A percentile compares a stretch with the other conserved stretches of the same genome.
These are phyloP conservation scores for Holcopasites calliopsidis DNA, from an alignment of 1,140 invertebrate species.

Conservation along the genomic window DNA sequence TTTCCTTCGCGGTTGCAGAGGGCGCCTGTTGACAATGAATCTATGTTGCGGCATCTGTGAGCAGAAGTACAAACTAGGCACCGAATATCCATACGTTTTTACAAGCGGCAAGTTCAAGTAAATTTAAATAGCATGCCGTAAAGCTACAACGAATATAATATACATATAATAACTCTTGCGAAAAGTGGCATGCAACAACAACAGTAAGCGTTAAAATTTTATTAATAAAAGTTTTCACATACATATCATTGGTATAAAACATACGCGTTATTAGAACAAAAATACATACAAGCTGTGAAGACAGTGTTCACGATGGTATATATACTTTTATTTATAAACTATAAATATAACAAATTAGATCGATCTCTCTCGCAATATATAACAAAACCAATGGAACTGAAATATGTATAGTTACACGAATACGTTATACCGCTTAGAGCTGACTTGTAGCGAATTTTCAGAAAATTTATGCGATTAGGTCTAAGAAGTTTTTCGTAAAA, in stretches of 20 bases:
- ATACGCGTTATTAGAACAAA: conserved; percentile 68
- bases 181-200: background rate
- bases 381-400: conserved; percentile 53
- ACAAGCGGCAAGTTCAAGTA: background rate
- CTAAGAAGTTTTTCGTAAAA: background rate
- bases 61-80: background rate
- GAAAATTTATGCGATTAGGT: conserved; percentile 45
- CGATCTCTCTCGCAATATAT: conserved; percentile 46
- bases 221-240: conserved; percentile 67
- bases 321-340: conserved; percentile 56
- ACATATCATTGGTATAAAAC: conserved; percentile 72
- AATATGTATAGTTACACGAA: conserved; percentile 45
- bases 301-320: conserved; percentile 50
- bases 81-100: background rate
- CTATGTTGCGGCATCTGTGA: conserved; percentile 7
- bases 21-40: background rate
- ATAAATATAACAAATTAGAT: conserved; percentile 64
- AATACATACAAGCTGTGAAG: conserved; percentile 64
- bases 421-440: conserved; percentile 13
- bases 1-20: background rate
- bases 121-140: background rate
- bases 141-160: background rate
- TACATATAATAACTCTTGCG: background rate
- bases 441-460: background rate
- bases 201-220: conserved; percentile 55